phyloP scores from a whole-genome alignment of 2,888 invertebrate genomes.

The Chrysina gloriosa region DNA sequence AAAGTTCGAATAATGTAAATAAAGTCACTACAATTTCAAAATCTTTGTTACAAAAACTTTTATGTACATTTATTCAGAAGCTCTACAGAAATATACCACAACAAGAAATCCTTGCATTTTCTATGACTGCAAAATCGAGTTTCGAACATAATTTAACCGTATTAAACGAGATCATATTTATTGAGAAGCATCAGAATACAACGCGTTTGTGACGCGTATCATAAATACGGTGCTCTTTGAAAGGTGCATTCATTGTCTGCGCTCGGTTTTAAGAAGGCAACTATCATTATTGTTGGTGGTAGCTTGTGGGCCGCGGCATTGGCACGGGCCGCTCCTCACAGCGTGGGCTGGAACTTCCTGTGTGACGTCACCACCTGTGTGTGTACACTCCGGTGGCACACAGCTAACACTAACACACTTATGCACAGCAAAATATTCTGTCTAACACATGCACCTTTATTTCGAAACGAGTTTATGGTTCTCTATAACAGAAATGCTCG shows the following conservation, averaged over 20 bases:
- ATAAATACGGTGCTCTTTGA: constrained; percentile 38
- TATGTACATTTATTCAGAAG: too few species aligned
- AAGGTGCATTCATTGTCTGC: constrained; percentile 43
- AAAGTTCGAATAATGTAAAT: too few species aligned
- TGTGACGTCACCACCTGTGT: constrained; percentile 60
- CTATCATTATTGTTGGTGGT: constrained; percentile 48
- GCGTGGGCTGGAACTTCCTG: constrained; percentile 63
- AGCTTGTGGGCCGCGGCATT: constrained; percentile 59
- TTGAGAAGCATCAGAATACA: constrained; percentile 12
- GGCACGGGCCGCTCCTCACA: constrained; percentile 62
- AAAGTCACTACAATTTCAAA: too few species aligned
- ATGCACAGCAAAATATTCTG: constrained; percentile 28
- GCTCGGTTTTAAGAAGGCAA: constrained; percentile 34
- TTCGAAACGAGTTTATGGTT: constrained; percentile 17
- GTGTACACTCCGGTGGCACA: constrained; percentile 52
- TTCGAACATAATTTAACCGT: constrained; percentile 12
- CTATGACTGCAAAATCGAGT: too few species aligned
- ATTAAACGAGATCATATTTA: constrained; percentile 36
- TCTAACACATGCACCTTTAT: constrained; percentile 26
- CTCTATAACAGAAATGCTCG: constrained; percentile 16
- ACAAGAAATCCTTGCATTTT: too few species aligned
- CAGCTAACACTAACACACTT: constrained; percentile 47
- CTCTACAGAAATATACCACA: too few species aligned
- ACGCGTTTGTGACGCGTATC: constrained; percentile 22
- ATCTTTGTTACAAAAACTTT: too few species aligned